Percentiles rank a stretch among this genome's conserved stretches.
Evolutionary conservation across 2,888 invertebrate genomes (phyloP).

Genomic region (Junonia oenone): DNA sequence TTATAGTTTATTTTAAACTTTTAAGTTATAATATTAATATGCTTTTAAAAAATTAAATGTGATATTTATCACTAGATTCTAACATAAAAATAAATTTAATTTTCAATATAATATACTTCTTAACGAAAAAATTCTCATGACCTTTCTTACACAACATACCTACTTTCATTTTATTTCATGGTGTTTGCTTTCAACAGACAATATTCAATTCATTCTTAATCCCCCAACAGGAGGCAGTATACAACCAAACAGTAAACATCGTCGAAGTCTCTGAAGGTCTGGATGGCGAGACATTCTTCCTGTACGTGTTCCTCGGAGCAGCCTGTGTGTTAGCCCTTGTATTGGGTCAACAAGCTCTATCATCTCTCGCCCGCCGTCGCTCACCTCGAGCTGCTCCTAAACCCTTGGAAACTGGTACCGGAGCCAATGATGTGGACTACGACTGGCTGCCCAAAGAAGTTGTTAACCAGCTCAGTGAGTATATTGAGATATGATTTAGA

Average conservation of each 20-base stretch:
- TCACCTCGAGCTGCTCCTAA: constrained; percentile 75
- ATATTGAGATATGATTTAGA: neutral
- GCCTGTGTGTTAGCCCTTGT: constrained; percentile 92
- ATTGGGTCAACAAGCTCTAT: constrained; percentile 91
- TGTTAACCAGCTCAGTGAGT: constrained; percentile 90
- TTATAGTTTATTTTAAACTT: too few species aligned
- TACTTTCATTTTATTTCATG: too few species aligned
- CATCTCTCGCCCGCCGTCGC: constrained; percentile 89
- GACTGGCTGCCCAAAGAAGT: constrained; percentile 98
- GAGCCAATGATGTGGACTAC: constrained; percentile 94
- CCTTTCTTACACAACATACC: too few species aligned
- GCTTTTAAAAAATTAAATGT: too few species aligned
- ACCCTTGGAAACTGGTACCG: constrained; percentile 93
- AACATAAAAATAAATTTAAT: too few species aligned
- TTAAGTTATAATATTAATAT: too few species aligned
- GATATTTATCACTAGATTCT: too few species aligned
- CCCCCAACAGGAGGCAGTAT: constrained; percentile 89
- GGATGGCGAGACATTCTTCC: constrained; percentile 99
- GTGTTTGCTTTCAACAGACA: too few species aligned
- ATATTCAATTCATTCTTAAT: neutral
- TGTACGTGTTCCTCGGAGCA: constrained; percentile 96
- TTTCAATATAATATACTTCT: too few species aligned
- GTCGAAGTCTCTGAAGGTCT: constrained; percentile 97
- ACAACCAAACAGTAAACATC: constrained; percentile 98
- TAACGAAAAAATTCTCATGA: too few species aligned